These are phyloP conservation scores for Neoarius graeffei DNA, from an alignment of 2,113 vertebrate species.

Conservation along the genomic window DNA sequence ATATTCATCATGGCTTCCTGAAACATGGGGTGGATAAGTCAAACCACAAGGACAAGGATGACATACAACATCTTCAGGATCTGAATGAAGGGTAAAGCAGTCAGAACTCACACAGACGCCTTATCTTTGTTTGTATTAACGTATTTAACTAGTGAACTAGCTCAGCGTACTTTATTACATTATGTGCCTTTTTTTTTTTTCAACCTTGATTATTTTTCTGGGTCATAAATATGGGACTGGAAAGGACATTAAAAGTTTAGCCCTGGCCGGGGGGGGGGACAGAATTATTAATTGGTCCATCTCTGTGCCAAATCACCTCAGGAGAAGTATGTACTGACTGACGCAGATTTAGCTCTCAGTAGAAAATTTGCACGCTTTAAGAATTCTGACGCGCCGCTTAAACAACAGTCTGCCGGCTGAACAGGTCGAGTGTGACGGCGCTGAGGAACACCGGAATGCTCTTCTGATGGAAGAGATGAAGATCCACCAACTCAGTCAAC, in stretches of 20 bases:
- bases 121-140: neutral
- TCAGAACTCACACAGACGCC: no score
- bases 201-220: neutral
- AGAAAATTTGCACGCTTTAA: neutral
- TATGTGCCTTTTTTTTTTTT: neutral
- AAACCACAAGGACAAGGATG: no score
- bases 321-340: neutral
- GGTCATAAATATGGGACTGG: neutral
- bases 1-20: neutral
- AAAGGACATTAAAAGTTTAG: neutral
- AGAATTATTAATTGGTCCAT: neutral
- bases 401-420: constrained; percentile 86
- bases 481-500: constrained; percentile 81
- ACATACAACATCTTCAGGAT: neutral
- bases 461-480: constrained; percentile 91
- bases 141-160: no score
- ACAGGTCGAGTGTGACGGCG: constrained; percentile 92
- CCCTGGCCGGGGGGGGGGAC: neutral
- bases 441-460: constrained; percentile 97
- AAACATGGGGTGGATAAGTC: neutral
- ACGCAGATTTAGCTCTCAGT: no score
- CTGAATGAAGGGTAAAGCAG: neutral
- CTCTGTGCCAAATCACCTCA: no score
- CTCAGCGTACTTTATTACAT: neutral
- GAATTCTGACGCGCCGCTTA: constrained; percentile 57